A percentile compares a stretch with the other conserved stretches of the same genome.
Evolutionary conservation across 2,797 vertebrate genomes (phyloP).

Genomic region (Sebastes ruberrimus): DNA sequence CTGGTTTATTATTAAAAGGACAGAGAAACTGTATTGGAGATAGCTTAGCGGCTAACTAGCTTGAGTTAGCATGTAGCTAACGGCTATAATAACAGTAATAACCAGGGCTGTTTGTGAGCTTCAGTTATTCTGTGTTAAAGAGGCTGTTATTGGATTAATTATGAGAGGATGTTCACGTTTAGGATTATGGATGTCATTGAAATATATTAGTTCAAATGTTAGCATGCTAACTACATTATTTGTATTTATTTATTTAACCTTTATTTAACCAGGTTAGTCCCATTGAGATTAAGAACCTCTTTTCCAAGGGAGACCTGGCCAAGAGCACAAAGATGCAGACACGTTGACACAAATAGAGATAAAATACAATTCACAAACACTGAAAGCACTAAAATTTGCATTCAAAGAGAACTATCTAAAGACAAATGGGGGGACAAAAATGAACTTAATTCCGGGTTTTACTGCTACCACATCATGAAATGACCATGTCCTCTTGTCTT

Average conservation of each 20-base stretch:
- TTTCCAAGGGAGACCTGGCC: too few species aligned
- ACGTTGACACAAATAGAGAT: too few species aligned
- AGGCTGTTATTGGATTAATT: not conserved
- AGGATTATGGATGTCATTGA: not conserved
- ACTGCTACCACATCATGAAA: not conserved
- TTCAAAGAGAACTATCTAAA: too few species aligned
- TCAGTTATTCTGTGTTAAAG: too few species aligned
- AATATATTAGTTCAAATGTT: not conserved
- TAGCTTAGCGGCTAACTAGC: conserved; percentile 66
- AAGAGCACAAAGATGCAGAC: too few species aligned
- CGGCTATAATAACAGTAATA: not conserved
- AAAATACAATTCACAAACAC: too few species aligned
- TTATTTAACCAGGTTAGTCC: too few species aligned
- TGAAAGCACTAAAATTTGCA: too few species aligned
- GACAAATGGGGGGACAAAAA: too few species aligned
- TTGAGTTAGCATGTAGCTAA: conserved; percentile 24
- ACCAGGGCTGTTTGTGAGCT: not conserved
- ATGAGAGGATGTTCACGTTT: fast-evolving
- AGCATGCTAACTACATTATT: conserved; percentile 23
- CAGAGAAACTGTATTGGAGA: not conserved
- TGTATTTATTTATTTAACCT: too few species aligned
- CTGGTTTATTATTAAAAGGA: not conserved
- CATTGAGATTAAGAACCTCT: too few species aligned
- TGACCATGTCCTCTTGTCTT: not conserved
- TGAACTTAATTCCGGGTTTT: not conserved